phyloP scores from a whole-genome alignment of 2,888 invertebrate genomes.

The Phlogophora meticulosa region DNA sequence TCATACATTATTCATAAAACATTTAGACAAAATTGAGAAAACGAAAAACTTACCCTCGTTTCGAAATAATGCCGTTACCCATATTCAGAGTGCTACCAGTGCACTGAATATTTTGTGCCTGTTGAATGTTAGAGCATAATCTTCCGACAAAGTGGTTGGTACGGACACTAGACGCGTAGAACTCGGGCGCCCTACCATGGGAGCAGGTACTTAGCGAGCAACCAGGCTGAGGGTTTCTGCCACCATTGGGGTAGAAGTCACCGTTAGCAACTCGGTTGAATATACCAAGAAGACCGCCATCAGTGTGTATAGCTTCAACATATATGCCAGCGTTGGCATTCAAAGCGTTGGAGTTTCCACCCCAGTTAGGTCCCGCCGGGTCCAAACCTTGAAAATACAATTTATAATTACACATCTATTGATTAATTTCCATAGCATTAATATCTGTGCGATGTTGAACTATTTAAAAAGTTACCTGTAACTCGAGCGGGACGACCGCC shows the following conservation, averaged over 20 bases:
- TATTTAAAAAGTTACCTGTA: constrained; percentile 71
- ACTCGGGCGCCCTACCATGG: constrained; percentile 74
- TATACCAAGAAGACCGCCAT: constrained; percentile 77
- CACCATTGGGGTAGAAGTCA: constrained; percentile 84
- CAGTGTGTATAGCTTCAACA: constrained; percentile 82
- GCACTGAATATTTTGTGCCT: constrained; percentile 61
- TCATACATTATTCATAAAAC: too few species aligned
- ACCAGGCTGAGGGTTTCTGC: constrained; percentile 79
- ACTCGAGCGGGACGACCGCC: constrained; percentile 72
- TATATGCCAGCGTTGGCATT: constrained; percentile 71
- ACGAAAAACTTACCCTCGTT: constrained; percentile 29
- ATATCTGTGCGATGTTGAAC: neutral
- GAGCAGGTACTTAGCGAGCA: constrained; percentile 78
- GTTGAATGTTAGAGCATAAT: constrained; percentile 68
- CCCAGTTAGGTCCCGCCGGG: constrained; percentile 81
- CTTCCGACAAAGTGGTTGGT: constrained; percentile 74
- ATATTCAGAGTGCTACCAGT: constrained; percentile 13
- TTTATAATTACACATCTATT: neutral
- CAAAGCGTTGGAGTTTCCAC: constrained; percentile 69
- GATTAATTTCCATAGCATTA: neutral
- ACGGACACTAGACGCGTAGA: constrained; percentile 76
- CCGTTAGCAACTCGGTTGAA: constrained; percentile 69
- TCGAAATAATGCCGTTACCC: constrained; percentile 34
- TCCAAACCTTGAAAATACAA: constrained; percentile 67
- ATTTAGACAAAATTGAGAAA: neutral